Conservation (phyloP, 2,888 invertebrate species). For the Dorcus parallelipipedus region DNA sequence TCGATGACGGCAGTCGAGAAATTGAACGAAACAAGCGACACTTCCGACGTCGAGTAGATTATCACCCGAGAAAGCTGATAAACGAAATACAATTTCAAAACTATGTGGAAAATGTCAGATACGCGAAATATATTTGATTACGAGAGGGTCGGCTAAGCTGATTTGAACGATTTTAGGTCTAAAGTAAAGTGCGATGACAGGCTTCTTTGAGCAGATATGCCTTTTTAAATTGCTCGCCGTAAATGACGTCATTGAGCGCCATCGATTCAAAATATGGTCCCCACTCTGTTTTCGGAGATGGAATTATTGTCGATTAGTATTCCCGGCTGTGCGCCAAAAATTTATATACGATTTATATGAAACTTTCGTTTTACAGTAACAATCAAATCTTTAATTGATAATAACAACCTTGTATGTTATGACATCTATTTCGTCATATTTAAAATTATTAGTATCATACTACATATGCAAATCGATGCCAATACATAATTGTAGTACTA, state of each 20-base stretch:
- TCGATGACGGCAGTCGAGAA: not conserved
- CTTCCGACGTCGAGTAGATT: slow-evolving; percentile 28
- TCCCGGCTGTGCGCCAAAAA: not conserved
- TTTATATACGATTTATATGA: not conserved
- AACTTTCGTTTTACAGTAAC: no score
- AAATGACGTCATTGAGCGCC: slow-evolving; percentile 45
- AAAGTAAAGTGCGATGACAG: slow-evolving; percentile 29
- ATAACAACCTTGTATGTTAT: no score
- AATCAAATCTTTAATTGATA: no score
- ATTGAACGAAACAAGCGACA: slow-evolving; percentile 17
- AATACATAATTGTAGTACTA: no score
- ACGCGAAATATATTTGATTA: slow-evolving; percentile 42
- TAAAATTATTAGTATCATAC: no score
- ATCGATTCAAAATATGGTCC: slow-evolving; percentile 43
- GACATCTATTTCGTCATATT: no score
- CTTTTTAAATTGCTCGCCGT: slow-evolving; percentile 42
- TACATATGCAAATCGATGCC: no score
- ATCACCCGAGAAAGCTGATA: slow-evolving; percentile 34
- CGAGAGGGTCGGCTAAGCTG: slow-evolving; percentile 35
- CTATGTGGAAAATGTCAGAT: slow-evolving; percentile 43
- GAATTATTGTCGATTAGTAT: slow-evolving; percentile 13
- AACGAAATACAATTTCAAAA: slow-evolving; percentile 44
- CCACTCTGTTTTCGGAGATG: slow-evolving; percentile 29
- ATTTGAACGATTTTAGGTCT: slow-evolving; percentile 37
- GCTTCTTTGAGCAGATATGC: slow-evolving; percentile 23